Conservation (phyloP, 2,113 vertebrate species). For the Rhombomys opimus region DNA sequence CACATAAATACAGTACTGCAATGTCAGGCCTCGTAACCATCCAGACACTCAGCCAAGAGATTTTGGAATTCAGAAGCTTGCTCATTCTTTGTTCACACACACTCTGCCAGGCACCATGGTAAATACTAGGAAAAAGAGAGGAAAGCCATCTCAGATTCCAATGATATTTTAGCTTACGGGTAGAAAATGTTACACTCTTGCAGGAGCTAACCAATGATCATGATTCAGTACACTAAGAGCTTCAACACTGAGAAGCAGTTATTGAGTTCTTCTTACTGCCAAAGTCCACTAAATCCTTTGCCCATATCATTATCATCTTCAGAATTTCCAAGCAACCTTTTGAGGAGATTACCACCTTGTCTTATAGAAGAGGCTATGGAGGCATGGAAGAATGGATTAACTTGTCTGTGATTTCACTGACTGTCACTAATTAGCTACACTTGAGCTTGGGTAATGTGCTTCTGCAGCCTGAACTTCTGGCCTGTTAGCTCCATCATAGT, state of each 20-base stretch:
- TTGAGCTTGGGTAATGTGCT: background rate
- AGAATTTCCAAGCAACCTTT: background rate
- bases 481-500: background rate
- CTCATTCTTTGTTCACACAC: background rate
- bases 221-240: background rate
- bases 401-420: background rate
- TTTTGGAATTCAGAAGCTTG: background rate
- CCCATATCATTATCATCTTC: background rate
- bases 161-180: background rate
- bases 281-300: background rate
- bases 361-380: background rate
- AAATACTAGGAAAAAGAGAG: background rate
- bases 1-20: slow-evolving; percentile 10
- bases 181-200: background rate
- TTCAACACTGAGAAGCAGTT: slow-evolving; percentile 14
- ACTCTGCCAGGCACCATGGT: background rate
- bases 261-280: background rate
- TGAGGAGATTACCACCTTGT: background rate
- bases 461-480: background rate
- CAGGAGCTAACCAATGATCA: background rate
- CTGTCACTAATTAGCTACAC: background rate
- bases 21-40: background rate
- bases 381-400: background rate
- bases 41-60: background rate
- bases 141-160: background rate